phyloP scores from a whole-genome alignment of 2,113 vertebrate genomes.

The Petrocephalus zakoni region DNA sequence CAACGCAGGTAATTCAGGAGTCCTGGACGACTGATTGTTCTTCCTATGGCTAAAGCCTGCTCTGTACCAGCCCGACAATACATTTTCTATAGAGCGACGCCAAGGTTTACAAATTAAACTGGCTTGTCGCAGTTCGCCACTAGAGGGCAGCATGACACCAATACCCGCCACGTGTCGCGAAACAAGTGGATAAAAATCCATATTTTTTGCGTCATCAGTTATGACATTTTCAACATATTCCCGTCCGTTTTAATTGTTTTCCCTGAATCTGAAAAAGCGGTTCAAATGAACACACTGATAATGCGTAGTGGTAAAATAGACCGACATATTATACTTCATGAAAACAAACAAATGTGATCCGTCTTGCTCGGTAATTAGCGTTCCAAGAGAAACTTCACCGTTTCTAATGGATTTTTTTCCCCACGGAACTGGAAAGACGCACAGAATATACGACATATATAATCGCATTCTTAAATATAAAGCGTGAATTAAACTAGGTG shows the following conservation, averaged over 20 bases:
- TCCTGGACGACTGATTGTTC: neutral
- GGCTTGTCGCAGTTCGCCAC: neutral
- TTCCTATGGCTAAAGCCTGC: neutral
- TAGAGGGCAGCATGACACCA: constrained; percentile 5
- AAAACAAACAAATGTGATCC: constrained; percentile 4
- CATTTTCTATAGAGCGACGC: neutral
- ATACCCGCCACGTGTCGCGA: neutral
- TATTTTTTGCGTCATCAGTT: constrained; percentile 12
- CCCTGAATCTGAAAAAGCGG: neutral
- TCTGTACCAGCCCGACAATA: neutral
- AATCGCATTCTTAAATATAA: neutral
- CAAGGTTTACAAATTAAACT: neutral
- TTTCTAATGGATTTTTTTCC: neutral
- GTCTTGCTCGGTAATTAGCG: neutral
- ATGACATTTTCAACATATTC: neutral
- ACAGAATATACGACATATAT: neutral
- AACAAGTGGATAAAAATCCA: constrained; percentile 9
- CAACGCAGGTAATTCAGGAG: neutral
- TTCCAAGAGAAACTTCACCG: neutral
- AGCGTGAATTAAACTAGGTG: neutral
- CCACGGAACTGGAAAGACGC: neutral
- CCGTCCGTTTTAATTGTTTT: neutral
- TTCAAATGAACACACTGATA: neutral
- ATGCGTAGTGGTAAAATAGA: neutral
- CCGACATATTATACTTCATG: neutral